These are phyloP conservation scores for Notarius quadriscutis DNA, from an alignment of 2,113 vertebrate species.

Conservation along the genomic window DNA sequence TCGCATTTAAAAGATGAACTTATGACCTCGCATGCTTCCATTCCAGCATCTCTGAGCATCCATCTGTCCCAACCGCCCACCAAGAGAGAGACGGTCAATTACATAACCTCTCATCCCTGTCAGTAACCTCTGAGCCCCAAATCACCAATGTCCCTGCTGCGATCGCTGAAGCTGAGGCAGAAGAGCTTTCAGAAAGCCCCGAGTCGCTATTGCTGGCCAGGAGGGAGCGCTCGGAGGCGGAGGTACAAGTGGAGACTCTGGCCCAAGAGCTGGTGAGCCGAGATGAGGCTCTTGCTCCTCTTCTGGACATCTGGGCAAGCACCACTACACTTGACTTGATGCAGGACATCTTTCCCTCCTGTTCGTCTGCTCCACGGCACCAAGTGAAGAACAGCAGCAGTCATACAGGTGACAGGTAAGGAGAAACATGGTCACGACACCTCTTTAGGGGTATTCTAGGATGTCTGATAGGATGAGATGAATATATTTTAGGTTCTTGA, in stretches of 20 bases:
- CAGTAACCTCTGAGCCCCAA: conserved; percentile 4
- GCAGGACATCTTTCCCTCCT: conserved; percentile 85
- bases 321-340: conserved; percentile 89
- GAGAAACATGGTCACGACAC: neutral
- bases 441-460: neutral
- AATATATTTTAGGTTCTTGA: neutral
- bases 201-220: conserved; percentile 61
- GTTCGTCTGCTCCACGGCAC: conserved; percentile 59
- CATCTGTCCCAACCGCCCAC: neutral
- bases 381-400: conserved; percentile 51
- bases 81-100: neutral
- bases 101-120: neutral
- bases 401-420: conserved; percentile 67
- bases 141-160: neutral
- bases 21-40: neutral
- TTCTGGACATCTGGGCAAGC: conserved; percentile 84
- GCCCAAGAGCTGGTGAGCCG: conserved; percentile 82
- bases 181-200: conserved; percentile 46
- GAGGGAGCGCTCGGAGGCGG: conserved; percentile 76
- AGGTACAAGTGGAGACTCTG: conserved; percentile 80
- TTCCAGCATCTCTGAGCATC: conserved; percentile 15
- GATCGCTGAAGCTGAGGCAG: neutral
- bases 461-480: neutral
- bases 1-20: neutral
- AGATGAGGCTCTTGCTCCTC: conserved; percentile 83